Base-by-base conservation (phyloP, 2,113 vertebrate species). In the Mirza zaza region DNA sequence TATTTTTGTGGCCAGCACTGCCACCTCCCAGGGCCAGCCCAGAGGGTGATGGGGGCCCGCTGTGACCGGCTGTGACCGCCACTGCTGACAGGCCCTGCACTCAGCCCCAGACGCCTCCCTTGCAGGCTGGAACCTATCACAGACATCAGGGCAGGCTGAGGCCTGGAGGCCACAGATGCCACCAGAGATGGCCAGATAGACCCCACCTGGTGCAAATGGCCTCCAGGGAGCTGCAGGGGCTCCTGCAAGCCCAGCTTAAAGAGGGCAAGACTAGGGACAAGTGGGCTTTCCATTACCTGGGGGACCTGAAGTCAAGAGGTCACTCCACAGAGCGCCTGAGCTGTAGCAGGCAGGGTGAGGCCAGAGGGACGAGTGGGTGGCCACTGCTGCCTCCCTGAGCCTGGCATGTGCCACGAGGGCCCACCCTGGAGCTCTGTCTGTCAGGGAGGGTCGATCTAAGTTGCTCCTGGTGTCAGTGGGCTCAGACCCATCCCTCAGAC, bases 341-440 rank as follows among this genome's bases (percentile, higher is more conserved):
- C 83, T 42, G 17, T 39, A 2, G 18, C 1, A 2, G 39, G 39
- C 34, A n/a, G 91, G 48, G n/a, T 45, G 15, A 20, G 52, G 55
- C 36, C 77, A 73, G 77, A n/a, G 10, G 2, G n/a, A 65, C 0
- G 2, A 9, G 6, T 1, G 4, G 34, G 45, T 42, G 20, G 23
- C 45, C 36, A 59, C 42, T 39, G 65, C 27, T 15, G 2, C 34
- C 29, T 70, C 76, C 52, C 42, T 6, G 9, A 50, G 23, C 75
- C 52, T 70, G 21, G 39, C 27, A 36, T 48, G 29, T 57, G 23
- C 18, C 20, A 27, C 34, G 4, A 23, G 21, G 67, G 42, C 27
- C 45, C 1, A 8, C 27, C 50, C 50, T 20, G 1, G 84, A 85
- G 50, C 36, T 32, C 34, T 45, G 4, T 42, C 29, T 9, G 0